phyloP scores from a whole-genome alignment of 1,140 invertebrate genomes.

The Lepidurus apus region DNA sequence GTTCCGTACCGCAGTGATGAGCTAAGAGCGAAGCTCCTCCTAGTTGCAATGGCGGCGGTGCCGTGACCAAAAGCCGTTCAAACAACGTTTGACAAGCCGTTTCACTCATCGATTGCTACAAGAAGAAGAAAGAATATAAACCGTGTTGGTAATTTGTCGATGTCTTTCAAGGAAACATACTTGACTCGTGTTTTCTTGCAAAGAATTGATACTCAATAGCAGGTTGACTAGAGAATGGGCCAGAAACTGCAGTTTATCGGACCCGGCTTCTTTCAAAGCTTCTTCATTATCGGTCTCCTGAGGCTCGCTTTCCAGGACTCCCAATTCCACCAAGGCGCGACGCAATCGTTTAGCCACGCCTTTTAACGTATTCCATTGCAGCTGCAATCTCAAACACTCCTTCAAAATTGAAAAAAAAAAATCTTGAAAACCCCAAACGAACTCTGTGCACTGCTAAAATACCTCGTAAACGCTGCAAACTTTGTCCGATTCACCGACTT shows the following conservation, averaged over 20 bases:
- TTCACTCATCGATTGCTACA: slow-evolving; percentile 55
- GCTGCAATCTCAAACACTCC: slow-evolving; percentile 72
- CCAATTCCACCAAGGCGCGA: slow-evolving; percentile 43
- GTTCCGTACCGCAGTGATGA: slow-evolving; percentile 66
- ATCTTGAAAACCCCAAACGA: neutral
- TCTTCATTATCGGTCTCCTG: slow-evolving; percentile 33
- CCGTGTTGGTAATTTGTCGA: too few relatives aligned
- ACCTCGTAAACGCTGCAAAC: slow-evolving; percentile 74
- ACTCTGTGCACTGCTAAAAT: slow-evolving; percentile 35
- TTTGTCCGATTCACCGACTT: slow-evolving; percentile 54
- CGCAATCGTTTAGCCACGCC: slow-evolving; percentile 66
- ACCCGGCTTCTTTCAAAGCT: slow-evolving; percentile 53
- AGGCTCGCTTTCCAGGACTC: slow-evolving; percentile 37
- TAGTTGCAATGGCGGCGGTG: slow-evolving; percentile 60
- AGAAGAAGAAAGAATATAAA: slow-evolving; percentile 44
- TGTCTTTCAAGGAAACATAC: neutral
- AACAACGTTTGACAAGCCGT: slow-evolving; percentile 62
- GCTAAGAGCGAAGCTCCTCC: slow-evolving; percentile 68
- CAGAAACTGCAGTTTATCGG: slow-evolving; percentile 66
- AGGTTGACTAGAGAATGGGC: slow-evolving; percentile 74
- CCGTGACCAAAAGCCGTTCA: slow-evolving; percentile 58
- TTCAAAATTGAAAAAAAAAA: slow-evolving; percentile 40
- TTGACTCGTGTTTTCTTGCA: neutral
- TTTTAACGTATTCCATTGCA: slow-evolving; percentile 68
- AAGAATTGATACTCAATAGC: slow-evolving; percentile 50